phyloP scores from a whole-genome alignment of 2,888 invertebrate genomes.

The Stenchaetothrips biformis region DNA sequence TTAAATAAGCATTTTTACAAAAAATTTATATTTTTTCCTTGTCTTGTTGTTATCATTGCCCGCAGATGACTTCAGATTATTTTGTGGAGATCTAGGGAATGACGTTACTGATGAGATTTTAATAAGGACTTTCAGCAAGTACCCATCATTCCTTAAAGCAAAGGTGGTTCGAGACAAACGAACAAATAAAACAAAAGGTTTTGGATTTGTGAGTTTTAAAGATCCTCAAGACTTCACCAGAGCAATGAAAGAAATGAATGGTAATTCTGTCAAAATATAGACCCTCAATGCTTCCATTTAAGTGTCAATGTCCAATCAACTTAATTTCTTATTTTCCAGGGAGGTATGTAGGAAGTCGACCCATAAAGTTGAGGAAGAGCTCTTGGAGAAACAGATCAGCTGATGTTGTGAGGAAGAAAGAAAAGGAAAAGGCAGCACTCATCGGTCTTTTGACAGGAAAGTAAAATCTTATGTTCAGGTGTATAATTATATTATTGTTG shows the following conservation, averaged over 20 bases:
- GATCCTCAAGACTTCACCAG: slow-evolving; percentile 96
- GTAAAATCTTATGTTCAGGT: slow-evolving; percentile 30
- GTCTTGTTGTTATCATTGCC: slow-evolving; percentile 34
- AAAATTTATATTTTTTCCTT: slow-evolving; percentile 1
- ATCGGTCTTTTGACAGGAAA: slow-evolving; percentile 60
- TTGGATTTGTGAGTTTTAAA: slow-evolving; percentile 97
- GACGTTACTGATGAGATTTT: slow-evolving; percentile 97
- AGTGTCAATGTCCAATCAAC: not conserved
- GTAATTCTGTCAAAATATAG: slow-evolving; percentile 51
- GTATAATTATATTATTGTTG: not conserved
- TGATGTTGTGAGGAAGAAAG: slow-evolving; percentile 91
- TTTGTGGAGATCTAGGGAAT: slow-evolving; percentile 99
- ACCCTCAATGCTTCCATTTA: not conserved
- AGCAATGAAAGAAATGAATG: slow-evolving; percentile 99
- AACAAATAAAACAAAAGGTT: slow-evolving; percentile 97
- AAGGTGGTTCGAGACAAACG: slow-evolving; percentile 94
- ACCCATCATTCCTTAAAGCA: slow-evolving; percentile 86
- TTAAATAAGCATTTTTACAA: not conserved
- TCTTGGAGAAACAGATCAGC: slow-evolving; percentile 91
- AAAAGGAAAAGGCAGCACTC: slow-evolving; percentile 86
- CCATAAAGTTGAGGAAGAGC: slow-evolving; percentile 95
- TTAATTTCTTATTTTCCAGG: slow-evolving; percentile 54
- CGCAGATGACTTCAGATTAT: slow-evolving; percentile 91
- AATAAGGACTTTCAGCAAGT: slow-evolving; percentile 92
- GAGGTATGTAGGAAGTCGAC: slow-evolving; percentile 96